Evolutionary conservation across 2,113 vertebrate genomes (phyloP).

Genomic region (Alethe diademata): DNA sequence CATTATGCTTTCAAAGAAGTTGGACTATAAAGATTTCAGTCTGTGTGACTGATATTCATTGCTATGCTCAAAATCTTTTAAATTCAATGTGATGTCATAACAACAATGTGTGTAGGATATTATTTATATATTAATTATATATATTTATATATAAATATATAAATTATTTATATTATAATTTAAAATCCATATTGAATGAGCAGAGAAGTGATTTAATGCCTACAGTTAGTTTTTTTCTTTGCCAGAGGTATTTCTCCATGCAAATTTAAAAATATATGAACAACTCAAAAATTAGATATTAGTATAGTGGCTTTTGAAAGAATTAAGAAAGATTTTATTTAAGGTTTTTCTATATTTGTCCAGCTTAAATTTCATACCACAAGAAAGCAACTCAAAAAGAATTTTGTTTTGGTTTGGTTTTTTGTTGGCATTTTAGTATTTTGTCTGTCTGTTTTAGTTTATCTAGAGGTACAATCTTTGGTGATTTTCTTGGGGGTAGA

Average conservation of each 20-base stretch:
- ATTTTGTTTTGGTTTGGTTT: rapidly evolving
- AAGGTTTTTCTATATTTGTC: not conserved
- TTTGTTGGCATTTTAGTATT: too few species aligned
- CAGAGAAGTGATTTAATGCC: not conserved
- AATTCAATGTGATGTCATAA: not conserved
- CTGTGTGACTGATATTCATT: not conserved
- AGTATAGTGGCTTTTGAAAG: not conserved
- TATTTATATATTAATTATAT: not conserved
- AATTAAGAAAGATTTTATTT: not conserved
- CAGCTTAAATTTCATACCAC: not conserved
- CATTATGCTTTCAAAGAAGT: not conserved
- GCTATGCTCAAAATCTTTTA: not conserved
- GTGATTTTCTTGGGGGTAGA: rapidly evolving
- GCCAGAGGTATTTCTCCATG: not conserved
- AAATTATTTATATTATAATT: not conserved
- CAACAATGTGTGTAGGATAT: not conserved
- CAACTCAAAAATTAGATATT: not conserved
- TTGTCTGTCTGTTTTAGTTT: not conserved
- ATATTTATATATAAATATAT: too few species aligned
- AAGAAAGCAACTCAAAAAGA: not conserved
- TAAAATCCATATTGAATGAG: not conserved
- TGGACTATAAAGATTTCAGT: not conserved
- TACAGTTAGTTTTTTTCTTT: not conserved
- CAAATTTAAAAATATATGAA: not conserved
- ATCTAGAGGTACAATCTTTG: not conserved